A percentile compares a stretch with the other conserved stretches of the same genome.
These are phyloP conservation scores for Lepidothrix coronata DNA, from an alignment of 2,113 vertebrate genomes.

Conservation along the genomic window DNA sequence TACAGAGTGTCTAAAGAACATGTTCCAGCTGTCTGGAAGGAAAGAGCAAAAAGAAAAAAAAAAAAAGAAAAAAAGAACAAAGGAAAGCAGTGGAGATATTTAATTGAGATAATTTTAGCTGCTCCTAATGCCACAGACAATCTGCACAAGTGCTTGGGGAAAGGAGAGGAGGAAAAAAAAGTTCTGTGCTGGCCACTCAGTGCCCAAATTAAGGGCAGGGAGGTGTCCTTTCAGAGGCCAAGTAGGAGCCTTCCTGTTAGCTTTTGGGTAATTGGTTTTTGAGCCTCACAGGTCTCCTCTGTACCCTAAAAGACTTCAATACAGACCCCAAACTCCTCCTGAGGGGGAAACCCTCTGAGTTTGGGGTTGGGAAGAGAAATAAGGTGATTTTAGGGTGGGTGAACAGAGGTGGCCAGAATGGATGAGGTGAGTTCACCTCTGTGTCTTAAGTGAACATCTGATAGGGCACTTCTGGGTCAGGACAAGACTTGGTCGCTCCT, in stretches of 20 bases:
- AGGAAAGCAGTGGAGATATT: slow-evolving; percentile 26
- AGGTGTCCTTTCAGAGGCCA: background rate
- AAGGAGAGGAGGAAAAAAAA: background rate
- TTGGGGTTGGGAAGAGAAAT: background rate
- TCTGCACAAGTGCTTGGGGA: background rate
- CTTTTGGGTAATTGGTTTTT: background rate
- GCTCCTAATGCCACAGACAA: slow-evolving; percentile 32
- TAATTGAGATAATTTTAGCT: slow-evolving; percentile 64
- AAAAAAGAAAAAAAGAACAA: slow-evolving; percentile 43
- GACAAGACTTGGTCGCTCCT: background rate
- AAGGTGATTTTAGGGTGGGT: background rate
- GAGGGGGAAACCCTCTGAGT: background rate
- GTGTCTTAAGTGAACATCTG: background rate
- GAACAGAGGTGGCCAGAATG: background rate
- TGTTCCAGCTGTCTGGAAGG: slow-evolving; percentile 40
- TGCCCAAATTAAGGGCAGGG: background rate
- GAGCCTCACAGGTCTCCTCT: background rate
- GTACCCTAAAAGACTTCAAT: background rate
- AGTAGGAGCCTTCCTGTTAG: background rate
- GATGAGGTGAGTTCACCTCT: background rate
- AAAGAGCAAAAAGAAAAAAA: background rate
- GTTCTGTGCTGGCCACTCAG: background rate
- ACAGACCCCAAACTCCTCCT: background rate
- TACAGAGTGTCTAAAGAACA: background rate
- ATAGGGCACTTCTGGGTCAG: background rate